These are phyloP conservation scores for Globodera ellingtonae DNA, from an alignment of 1,140 invertebrate species.

Conservation along the genomic window DNA sequence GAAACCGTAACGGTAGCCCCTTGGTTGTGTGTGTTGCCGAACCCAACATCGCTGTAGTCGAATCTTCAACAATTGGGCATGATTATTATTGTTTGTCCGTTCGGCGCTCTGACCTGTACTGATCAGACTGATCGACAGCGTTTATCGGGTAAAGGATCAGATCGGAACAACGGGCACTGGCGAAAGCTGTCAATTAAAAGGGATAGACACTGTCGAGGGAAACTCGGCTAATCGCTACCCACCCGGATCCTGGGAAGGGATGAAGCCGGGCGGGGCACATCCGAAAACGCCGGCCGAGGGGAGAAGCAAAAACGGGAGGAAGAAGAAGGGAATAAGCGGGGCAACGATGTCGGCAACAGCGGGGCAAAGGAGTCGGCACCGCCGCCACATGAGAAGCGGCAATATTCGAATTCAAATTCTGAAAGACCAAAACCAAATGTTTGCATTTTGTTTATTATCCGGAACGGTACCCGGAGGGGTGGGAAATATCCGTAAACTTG, in stretches of 20 bases:
- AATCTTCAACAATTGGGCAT: constrained; percentile 42
- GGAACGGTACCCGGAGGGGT: too few species aligned
- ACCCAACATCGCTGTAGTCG: constrained; percentile 62
- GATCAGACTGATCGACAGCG: constrained; percentile 64
- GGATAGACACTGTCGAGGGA: neutral
- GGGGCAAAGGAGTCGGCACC: too few species aligned
- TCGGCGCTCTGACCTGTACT: constrained; percentile 49
- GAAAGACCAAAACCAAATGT: too few species aligned
- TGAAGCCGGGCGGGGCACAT: constrained; percentile 39
- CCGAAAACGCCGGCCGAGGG: neutral
- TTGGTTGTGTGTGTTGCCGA: constrained; percentile 61
- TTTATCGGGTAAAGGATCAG: constrained; percentile 63
- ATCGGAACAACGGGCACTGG: constrained; percentile 62
- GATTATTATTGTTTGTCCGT: neutral
- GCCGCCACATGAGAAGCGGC: neutral
- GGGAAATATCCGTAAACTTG: too few species aligned
- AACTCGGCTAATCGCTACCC: neutral
- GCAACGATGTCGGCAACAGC: neutral
- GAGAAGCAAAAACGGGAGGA: neutral
- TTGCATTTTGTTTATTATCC: too few species aligned
- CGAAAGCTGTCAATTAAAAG: constrained; percentile 45
- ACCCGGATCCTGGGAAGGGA: constrained; percentile 40
- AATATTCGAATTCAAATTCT: neutral
- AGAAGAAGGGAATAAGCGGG: neutral
- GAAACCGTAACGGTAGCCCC: constrained; percentile 15